Evolutionary conservation across 1,140 invertebrate genomes (phyloP).

Genomic region (Agrilus planipennis): DNA sequence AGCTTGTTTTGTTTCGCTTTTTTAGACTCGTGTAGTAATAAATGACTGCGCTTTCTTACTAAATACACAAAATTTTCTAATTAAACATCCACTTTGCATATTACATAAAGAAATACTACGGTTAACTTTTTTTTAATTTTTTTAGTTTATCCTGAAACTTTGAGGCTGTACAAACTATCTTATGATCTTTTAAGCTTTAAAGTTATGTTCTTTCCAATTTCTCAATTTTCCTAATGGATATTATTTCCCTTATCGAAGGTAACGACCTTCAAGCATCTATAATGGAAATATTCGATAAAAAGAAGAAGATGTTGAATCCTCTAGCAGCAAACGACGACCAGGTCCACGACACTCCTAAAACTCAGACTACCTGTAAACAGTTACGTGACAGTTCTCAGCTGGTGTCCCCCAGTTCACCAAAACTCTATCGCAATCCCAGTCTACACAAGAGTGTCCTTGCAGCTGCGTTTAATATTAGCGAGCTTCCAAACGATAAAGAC

Average conservation of each 20-base stretch:
- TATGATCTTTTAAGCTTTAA: too few relatives aligned
- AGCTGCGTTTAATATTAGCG: constrained; percentile 9
- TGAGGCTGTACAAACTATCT: too few relatives aligned
- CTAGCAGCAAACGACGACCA: constrained; percentile 36
- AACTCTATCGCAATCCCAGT: constrained; percentile 32
- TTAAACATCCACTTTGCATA: too few relatives aligned
- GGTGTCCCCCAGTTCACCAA: constrained; percentile 22
- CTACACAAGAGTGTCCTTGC: constrained; percentile 29
- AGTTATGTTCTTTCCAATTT: too few relatives aligned
- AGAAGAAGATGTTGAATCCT: constrained; percentile 36
- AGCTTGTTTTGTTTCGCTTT: too few relatives aligned
- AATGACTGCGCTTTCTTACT: too few relatives aligned
- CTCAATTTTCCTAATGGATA: too few relatives aligned
- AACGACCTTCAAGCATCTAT: constrained; percentile 54
- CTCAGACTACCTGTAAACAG: constrained; percentile 22
- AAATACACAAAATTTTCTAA: too few relatives aligned
- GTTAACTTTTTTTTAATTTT: too few relatives aligned
- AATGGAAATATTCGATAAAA: constrained; percentile 63
- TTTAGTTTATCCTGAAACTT: too few relatives aligned
- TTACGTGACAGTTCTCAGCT: constrained; percentile 31
- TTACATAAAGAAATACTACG: too few relatives aligned
- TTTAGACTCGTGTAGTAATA: too few relatives aligned
- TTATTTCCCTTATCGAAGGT: constrained; percentile 40
- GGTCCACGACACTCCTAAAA: constrained; percentile 24
- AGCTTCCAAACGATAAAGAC: constrained; percentile 15